These are phyloP conservation scores for Caenorhabditis auriculariae DNA, from an alignment of 2,888 invertebrate genomes.

Conservation along the genomic window DNA sequence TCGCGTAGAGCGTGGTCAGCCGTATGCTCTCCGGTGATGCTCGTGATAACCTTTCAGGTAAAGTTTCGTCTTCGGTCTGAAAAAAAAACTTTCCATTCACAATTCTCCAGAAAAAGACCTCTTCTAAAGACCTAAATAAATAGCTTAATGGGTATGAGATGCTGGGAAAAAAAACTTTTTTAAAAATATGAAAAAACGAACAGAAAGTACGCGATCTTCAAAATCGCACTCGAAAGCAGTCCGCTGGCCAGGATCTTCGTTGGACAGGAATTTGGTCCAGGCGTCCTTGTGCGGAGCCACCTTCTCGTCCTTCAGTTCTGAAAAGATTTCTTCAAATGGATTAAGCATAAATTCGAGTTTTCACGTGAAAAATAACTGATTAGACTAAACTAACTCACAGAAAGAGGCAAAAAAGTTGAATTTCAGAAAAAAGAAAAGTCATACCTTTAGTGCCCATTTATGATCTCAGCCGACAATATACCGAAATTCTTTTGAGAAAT, in stretches of 20 bases:
- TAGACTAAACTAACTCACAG: too few species aligned
- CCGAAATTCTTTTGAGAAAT: too few species aligned
- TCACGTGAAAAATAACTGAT: too few species aligned
- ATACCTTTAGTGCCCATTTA: too few species aligned
- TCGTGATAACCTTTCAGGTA: constrained; percentile 36
- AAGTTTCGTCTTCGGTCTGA: constrained; percentile 46
- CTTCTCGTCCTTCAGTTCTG: constrained; percentile 59
- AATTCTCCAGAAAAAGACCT: neutral
- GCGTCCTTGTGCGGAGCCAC: constrained; percentile 60
- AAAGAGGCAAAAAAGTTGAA: too few species aligned
- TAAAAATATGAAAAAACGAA: too few species aligned
- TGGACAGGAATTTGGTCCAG: constrained; percentile 57
- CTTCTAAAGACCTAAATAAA: neutral
- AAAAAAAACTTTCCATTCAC: constrained; percentile 1
- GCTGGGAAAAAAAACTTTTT: too few species aligned
- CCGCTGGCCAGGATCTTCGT: constrained; percentile 50
- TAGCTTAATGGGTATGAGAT: too few species aligned
- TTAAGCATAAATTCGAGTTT: too few species aligned
- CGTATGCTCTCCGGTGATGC: constrained; percentile 36
- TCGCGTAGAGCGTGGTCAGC: constrained; percentile 42
- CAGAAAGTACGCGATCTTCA: constrained; percentile 46
- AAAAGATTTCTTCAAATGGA: too few species aligned
- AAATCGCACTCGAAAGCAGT: constrained; percentile 55
- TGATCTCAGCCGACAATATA: too few species aligned
- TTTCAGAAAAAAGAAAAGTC: too few species aligned